Percentiles rank a stretch among this genome's conserved stretches.
These are phyloP conservation scores for Hiodon alosoides DNA, from an alignment of 2,113 vertebrate species.

Conservation along the genomic window DNA sequence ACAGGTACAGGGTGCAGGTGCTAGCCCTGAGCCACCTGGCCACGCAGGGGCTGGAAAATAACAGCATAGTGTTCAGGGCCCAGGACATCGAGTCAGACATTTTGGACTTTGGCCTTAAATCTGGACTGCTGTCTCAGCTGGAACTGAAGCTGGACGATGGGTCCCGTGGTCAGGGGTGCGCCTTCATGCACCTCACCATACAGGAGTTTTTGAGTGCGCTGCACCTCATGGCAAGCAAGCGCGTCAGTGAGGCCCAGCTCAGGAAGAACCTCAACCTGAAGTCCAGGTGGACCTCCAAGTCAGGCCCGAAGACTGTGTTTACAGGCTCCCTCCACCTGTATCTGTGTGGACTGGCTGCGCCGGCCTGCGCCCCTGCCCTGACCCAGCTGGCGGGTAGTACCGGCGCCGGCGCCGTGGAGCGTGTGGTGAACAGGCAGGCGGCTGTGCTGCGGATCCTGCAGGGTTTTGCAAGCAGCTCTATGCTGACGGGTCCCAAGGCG, in stretches of 20 bases:
- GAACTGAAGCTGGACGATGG: constrained; percentile 52
- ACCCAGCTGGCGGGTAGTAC: constrained; percentile 42
- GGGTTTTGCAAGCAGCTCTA: constrained; percentile 53
- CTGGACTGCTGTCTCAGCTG: constrained; percentile 64
- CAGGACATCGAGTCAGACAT: constrained; percentile 52
- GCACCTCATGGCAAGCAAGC: constrained; percentile 68
- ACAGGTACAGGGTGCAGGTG: constrained; percentile 45
- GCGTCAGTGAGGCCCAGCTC: constrained; percentile 53
- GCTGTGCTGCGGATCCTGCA: constrained; percentile 57
- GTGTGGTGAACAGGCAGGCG: constrained; percentile 63
- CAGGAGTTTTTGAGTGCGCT: constrained; percentile 85
- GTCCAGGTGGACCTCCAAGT: constrained; percentile 73
- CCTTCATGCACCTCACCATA: constrained; percentile 77
- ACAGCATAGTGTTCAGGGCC: constrained; percentile 66
- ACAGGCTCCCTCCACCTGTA: constrained; percentile 72
- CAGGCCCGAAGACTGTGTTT: constrained; percentile 61
- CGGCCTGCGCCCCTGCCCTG: constrained; percentile 58
- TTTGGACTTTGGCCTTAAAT: constrained; percentile 60
- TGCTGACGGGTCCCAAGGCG: constrained; percentile 79
- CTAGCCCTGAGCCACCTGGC: constrained; percentile 67
- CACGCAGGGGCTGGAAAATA: constrained; percentile 63
- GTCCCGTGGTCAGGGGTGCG: constrained; percentile 51
- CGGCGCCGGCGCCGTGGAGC: constrained; percentile 25
- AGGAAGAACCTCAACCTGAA: constrained; percentile 69
- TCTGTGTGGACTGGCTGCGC: constrained; percentile 74